Evolutionary conservation across 1,140 invertebrate species (phyloP), one percentile per base, ranked within the genome.

Genomic region (Halesus radiatus): DNA sequence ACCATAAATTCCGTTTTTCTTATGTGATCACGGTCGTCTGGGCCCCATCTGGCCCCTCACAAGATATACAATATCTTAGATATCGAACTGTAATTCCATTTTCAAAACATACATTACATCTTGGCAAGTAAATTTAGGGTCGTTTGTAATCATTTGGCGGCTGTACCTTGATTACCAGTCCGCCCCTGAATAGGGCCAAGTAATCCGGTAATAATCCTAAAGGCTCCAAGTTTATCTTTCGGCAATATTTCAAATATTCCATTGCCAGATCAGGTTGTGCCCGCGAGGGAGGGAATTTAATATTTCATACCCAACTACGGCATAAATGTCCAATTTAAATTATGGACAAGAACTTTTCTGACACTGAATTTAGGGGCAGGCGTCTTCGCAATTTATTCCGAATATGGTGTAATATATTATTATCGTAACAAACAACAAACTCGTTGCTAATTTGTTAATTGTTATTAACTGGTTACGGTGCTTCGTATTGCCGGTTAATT

Each of bases 271-370:
- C 68, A 72, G 20, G 20, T 52, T 72, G 10, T 53, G n/a, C 22
- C 16, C 16, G 22, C 16, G 23, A 23, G 62, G 1, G 15, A 15
- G 68, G 20, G 50, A 72, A 72, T 72, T 52, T 72, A 72, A 72
- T 72, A 72, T 52, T 72, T 72, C 68, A 26, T 72, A 45, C 22
- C 68, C 37, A 72, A 53, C 68, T 68, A 68, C 16, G 32, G 64
- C 64, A 68, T 68, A 68, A 68, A 68, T 45, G 64, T 68, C 26
- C 64, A 68, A 68, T 72, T 72, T 72, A 72, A 72, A 72, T 72
- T 72, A 72, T 72, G 68, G 68, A 53, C 45, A 72, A 26, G 68
- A 72, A 72, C 68, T 72, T 53, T 72, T 53, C 50, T 29, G 50
- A 18, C 45, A 50, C 20, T 23, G 68, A 72, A 72, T 72, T 72